Evolutionary conservation across 2,797 vertebrate genomes (phyloP).

Genomic region (Apodemus agrarius): DNA sequence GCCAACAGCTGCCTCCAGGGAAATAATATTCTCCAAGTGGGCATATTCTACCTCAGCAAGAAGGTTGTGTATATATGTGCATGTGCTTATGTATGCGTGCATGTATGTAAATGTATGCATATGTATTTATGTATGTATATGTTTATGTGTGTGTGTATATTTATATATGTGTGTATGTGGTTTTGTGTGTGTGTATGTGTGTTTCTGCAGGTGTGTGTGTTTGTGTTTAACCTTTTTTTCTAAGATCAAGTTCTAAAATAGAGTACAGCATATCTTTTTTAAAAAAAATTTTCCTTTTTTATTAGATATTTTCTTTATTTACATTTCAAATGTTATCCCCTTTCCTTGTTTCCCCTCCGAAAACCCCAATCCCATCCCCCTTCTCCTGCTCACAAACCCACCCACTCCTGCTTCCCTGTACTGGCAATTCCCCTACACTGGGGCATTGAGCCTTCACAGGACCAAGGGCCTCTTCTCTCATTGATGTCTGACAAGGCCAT

Average conservation of each 20-base stretch:
- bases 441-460: too few species aligned
- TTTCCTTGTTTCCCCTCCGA: too few species aligned
- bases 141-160: background rate
- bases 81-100: background rate
- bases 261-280: conserved; percentile 49
- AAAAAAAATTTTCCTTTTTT: too few species aligned
- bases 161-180: background rate
- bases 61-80: background rate
- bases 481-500: too few species aligned
- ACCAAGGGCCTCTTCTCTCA: too few species aligned
- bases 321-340: too few species aligned
- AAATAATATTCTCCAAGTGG: background rate
- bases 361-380: too few species aligned
- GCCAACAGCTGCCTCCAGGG: background rate
- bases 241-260: conserved; percentile 25
- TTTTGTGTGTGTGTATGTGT: background rate
- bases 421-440: too few species aligned
- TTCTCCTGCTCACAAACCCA: too few species aligned
- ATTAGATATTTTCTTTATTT: too few species aligned
- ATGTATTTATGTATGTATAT: background rate
- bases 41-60: background rate
- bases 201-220: background rate
- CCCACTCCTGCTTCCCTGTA: too few species aligned
- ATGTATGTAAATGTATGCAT: background rate
- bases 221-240: background rate